phyloP scores from a whole-genome alignment of 1,140 invertebrate species.

The Plutomurus gul region DNA sequence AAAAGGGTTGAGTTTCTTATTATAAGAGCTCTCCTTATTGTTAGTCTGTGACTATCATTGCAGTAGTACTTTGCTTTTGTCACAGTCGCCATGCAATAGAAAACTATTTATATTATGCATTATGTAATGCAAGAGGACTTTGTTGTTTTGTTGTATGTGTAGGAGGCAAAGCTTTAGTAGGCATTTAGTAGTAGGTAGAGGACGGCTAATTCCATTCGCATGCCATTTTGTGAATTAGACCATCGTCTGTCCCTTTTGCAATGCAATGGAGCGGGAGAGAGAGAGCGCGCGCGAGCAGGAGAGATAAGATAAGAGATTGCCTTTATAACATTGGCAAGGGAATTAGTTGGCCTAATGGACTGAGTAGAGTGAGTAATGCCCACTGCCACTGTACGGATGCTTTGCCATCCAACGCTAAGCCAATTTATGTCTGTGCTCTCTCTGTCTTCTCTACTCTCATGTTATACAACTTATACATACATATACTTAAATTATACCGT shows the following conservation, averaged over 20 bases:
- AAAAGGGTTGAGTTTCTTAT: constrained; percentile 5
- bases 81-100: no score
- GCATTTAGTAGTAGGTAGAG: neutral
- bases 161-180: no score
- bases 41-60: no score
- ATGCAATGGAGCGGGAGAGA: no score
- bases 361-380: constrained; percentile 46
- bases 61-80: no score
- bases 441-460: no score
- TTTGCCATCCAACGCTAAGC: constrained; percentile 1
- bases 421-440: no score
- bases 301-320: constrained; percentile 50
- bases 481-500: no score
- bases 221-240: neutral
- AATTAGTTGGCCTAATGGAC: constrained; percentile 52
- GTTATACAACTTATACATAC: no score
- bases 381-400: constrained; percentile 4
- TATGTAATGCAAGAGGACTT: no score
- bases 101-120: no score
- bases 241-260: constrained; percentile 22
- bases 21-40: neutral
- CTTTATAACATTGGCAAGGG: constrained; percentile 48
- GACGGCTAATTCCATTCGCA: constrained; percentile 4
- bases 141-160: no score
- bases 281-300: constrained; percentile 3